Evolutionary conservation across 64 coral and sea anemone species (phyloP).

Genomic region (Orbicella faveolata): DNA sequence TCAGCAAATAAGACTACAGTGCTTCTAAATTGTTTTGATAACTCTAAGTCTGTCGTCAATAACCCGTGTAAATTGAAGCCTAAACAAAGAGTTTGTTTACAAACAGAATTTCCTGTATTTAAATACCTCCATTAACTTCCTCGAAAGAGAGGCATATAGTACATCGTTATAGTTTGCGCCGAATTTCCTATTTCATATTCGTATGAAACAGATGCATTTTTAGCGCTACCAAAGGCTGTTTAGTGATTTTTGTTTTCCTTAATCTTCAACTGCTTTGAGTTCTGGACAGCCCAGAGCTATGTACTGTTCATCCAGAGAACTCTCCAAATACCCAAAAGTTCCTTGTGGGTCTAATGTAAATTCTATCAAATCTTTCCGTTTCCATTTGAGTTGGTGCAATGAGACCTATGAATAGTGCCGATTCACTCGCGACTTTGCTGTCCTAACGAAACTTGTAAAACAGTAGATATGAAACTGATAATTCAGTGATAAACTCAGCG

Average conservation of each 20-base stretch:
- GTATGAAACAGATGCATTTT: neutral
- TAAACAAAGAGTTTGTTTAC: slow-evolving; percentile 23
- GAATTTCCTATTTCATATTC: neutral
- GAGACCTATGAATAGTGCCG: neutral
- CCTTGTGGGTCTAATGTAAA: neutral
- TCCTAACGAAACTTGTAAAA: neutral
- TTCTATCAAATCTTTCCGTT: no score
- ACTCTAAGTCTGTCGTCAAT: slow-evolving; percentile 26
- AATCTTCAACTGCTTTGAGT: neutral
- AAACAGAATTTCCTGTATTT: slow-evolving; percentile 17
- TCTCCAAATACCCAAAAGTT: neutral
- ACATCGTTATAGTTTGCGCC: neutral
- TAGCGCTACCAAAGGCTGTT: neutral
- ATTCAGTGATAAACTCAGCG: neutral
- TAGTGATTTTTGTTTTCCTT: neutral
- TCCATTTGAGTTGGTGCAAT: no score
- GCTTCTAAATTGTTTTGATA: slow-evolving; percentile 33
- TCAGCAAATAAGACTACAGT: neutral
- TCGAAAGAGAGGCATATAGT: neutral
- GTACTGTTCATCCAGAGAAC: neutral
- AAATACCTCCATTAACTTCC: neutral
- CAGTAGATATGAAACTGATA: neutral
- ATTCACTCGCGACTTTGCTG: neutral
- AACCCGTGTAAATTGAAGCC: slow-evolving; percentile 23
- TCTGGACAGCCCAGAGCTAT: neutral